Evolutionary conservation across 2,888 invertebrate genomes (phyloP), one percentile per base, ranked within the genome.

Genomic region (Colostygia pectinataria): DNA sequence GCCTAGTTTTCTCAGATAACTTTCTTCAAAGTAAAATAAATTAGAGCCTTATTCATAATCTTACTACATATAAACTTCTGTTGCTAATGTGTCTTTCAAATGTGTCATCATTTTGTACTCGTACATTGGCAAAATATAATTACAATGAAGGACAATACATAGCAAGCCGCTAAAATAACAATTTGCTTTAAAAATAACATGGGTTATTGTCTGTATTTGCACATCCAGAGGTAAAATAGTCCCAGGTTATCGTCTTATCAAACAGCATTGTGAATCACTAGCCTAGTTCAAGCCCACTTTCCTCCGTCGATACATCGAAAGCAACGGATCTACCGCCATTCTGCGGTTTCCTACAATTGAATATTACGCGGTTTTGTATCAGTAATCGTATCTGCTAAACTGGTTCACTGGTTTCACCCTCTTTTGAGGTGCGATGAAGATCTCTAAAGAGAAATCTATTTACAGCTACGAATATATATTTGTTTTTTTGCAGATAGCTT

Each of bases 261-360:
- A 67, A 76, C 75, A 77, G 63, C 74, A 54, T 61, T 67, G 80
- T 71, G 77, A 77, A 80, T 77, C 72, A 40, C 46, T 33, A 71
- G 46, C 41, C 47, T 27, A 47, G 40, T 41, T 28, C 66, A 75
- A 78, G 71, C 74, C 80, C 69, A 80, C 87, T 88, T 86, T 87
- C 85, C 52, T 70, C 57, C 52, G 64, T 65, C 69, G 71, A 80
- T 80, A 78, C 77, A 80, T 82, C 76, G 79, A 83, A 84, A 81
- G 83, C 84, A 80, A 78, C 83, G 80, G 82, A 80, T 80, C 51
- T 41, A 15, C n/a, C 66, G 69, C 71, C 68, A 77, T 80, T 55
- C 80, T 87, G 86, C 78, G 85, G 86, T 87, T 80, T 70, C 72
- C 75, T 80, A 81, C 85, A 79, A 87, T 83, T 85, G 81, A 84